Conservation (phyloP, 2,888 invertebrate species). For the Alcis repandata region DNA sequence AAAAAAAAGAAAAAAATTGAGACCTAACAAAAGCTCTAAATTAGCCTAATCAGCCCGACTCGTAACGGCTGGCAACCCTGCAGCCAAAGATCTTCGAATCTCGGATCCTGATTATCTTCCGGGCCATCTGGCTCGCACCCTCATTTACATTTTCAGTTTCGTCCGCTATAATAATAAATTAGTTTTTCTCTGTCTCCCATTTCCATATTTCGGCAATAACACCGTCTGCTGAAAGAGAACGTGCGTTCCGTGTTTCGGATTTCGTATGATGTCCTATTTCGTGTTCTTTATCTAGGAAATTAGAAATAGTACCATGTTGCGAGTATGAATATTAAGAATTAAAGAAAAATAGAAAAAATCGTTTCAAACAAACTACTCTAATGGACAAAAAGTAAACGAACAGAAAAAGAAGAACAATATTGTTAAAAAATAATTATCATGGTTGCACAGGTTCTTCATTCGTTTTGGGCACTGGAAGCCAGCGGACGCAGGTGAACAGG, state of each 20-base stretch:
- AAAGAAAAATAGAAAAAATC: no score
- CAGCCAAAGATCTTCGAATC: slow-evolving; percentile 40
- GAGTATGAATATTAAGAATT: no score
- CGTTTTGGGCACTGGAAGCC: no score
- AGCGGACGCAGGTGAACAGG: no score
- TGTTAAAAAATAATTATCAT: no score
- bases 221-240: slow-evolving; percentile 42
- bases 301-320: slow-evolving; percentile 1
- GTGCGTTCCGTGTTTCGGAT: slow-evolving; percentile 32
- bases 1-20: not conserved
- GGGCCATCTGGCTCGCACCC: slow-evolving; percentile 46
- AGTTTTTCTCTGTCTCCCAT: slow-evolving; percentile 49
- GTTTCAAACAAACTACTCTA: no score
- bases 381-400: no score
- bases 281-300: slow-evolving; percentile 21
- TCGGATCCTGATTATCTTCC: slow-evolving; percentile 45
- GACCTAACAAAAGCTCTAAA: not conserved
- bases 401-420: no score
- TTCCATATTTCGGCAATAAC: slow-evolving; percentile 52
- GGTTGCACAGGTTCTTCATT: no score
- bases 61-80: slow-evolving; percentile 19
- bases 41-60: slow-evolving; percentile 9
- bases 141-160: slow-evolving; percentile 50
- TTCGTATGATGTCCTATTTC: slow-evolving; percentile 34
- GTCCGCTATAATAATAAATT: slow-evolving; percentile 52